phyloP scores from a whole-genome alignment of 1,140 invertebrate species.

The Helicoverpa zea region DNA sequence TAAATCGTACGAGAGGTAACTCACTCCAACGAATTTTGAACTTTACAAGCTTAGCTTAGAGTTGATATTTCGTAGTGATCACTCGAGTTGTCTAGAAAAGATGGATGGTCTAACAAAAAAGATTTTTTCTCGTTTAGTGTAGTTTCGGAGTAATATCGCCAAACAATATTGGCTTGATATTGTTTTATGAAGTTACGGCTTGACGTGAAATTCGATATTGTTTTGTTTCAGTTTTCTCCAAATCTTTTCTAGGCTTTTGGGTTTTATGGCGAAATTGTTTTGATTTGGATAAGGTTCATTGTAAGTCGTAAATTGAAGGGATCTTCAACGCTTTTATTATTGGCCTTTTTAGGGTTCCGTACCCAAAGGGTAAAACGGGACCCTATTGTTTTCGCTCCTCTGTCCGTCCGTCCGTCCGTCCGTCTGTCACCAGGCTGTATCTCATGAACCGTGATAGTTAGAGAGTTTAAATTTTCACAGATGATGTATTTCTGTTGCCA shows the following conservation, averaged over 20 bases:
- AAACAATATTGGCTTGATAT: constrained; percentile 41
- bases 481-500: too few species aligned
- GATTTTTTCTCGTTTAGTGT: constrained; percentile 6
- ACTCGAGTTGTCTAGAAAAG: not conserved
- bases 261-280: constrained; percentile 6
- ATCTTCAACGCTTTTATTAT: not conserved
- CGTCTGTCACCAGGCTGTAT: too few species aligned
- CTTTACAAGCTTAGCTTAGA: not conserved
- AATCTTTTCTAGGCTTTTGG: not conserved
- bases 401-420: too few species aligned
- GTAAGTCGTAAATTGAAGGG: not conserved
- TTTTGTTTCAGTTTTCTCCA: constrained; percentile 13
- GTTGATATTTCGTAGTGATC: not conserved
- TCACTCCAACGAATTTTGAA: not conserved
- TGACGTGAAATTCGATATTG: constrained; percentile 19
- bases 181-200: constrained; percentile 34
- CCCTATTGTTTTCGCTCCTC: too few species aligned
- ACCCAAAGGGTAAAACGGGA: too few species aligned
- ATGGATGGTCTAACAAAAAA: constrained; percentile 23
- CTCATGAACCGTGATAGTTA: too few species aligned
- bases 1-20: constrained; percentile 11
- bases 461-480: too few species aligned
- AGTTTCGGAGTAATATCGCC: constrained; percentile 22
- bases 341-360: too few species aligned
- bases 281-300: constrained; percentile 10